A percentile compares a stretch with the other conserved stretches of the same genome.
Evolutionary conservation across 2,888 invertebrate genomes (phyloP).

Genomic region (Cantharis rufa): DNA sequence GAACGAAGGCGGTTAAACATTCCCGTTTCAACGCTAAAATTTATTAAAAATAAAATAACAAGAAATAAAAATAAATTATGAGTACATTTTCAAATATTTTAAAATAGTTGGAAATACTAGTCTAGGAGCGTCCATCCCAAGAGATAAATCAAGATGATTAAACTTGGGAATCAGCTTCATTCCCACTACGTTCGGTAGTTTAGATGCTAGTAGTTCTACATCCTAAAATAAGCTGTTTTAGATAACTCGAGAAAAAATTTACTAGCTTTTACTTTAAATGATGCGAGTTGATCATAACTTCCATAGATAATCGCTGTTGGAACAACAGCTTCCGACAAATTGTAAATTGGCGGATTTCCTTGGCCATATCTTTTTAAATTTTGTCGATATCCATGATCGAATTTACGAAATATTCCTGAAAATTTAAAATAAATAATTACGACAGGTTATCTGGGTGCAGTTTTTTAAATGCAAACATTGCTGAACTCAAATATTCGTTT

Average conservation of each 20-base stretch:
- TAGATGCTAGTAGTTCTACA: neutral
- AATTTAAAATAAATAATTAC: neutral
- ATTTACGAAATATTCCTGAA: slow-evolving; percentile 2
- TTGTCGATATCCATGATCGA: neutral
- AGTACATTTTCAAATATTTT: neutral
- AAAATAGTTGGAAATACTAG: neutral
- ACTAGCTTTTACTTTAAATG: neutral
- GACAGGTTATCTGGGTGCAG: too few relatives aligned
- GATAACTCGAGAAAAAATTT: neutral
- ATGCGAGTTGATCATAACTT: neutral
- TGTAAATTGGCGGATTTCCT: neutral
- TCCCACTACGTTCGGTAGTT: neutral
- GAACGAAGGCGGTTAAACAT: too few relatives aligned
- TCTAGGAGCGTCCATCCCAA: neutral
- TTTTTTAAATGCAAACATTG: too few relatives aligned
- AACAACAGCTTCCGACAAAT: neutral
- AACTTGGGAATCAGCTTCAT: neutral
- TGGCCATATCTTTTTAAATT: neutral
- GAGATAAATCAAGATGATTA: neutral
- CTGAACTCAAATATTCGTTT: too few relatives aligned
- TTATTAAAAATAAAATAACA: too few relatives aligned
- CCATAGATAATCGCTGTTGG: neutral
- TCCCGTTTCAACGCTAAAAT: too few relatives aligned
- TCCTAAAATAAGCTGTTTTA: neutral
- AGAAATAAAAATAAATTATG: too few relatives aligned